phyloP scores from a whole-genome alignment of 2,888 invertebrate genomes.

The Apamea epomidion region DNA sequence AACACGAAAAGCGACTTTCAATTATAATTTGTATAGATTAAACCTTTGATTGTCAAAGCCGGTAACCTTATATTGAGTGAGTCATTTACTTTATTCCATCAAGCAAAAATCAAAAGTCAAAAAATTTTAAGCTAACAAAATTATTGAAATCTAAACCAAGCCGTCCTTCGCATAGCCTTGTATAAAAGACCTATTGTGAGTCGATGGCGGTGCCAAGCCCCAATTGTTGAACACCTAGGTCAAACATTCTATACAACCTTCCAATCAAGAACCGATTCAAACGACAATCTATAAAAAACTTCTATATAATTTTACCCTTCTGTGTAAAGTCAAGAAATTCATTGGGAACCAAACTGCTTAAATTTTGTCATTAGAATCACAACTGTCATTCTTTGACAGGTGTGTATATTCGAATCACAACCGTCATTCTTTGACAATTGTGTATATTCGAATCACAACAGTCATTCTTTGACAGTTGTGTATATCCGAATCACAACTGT shows the following conservation, averaged over 20 bases:
- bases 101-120: not conserved
- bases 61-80: too few species aligned
- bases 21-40: too few species aligned
- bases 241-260: not conserved
- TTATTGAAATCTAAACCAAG: not conserved
- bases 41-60: too few species aligned
- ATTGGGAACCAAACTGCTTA: not conserved
- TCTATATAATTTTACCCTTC: not conserved
- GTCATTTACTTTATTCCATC: not conserved
- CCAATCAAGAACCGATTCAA: conserved; percentile 15
- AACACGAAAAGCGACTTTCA: too few species aligned
- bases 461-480: too few species aligned
- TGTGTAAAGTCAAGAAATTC: not conserved
- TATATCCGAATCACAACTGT: not conserved
- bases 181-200: not conserved
- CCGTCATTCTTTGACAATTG: too few species aligned
- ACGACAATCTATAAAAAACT: not conserved
- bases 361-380: not conserved
- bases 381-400: not conserved
- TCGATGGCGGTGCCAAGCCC: conserved; percentile 21
- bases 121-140: not conserved
- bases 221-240: conserved; percentile 30
- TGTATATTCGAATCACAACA: too few species aligned
- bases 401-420: too few species aligned
- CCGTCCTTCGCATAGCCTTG: not conserved